Conservation (phyloP, 2,113 vertebrate genomes). For the Herpailurus yagouaroundi region DNA sequence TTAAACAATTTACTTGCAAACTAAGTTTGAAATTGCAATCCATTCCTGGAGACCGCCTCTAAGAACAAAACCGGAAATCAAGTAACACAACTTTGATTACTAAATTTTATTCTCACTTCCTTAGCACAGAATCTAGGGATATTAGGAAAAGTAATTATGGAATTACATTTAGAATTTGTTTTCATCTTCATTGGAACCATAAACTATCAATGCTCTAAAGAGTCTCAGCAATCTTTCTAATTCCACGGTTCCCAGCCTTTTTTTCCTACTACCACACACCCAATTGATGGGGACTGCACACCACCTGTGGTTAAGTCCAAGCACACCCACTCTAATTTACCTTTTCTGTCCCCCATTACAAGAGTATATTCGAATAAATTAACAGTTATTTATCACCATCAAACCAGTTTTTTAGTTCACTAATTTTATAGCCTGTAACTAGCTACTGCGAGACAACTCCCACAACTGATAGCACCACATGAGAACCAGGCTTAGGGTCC, state of each 20-base stretch:
- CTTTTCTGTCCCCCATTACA: not conserved
- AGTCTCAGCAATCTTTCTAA: not conserved
- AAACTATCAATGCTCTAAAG: not conserved
- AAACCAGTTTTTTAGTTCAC: not conserved
- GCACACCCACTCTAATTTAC: not conserved
- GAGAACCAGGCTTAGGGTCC: not conserved
- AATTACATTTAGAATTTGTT: not conserved
- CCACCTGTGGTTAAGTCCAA: not conserved
- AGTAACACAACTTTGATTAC: not conserved
- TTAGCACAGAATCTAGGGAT: constrained; percentile 20
- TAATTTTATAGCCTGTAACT: not conserved
- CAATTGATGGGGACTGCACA: not conserved
- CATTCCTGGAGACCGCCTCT: not conserved
- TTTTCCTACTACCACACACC: not conserved
- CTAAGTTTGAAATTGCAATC: not conserved
- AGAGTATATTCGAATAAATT: not conserved
- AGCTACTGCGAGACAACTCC: not conserved
- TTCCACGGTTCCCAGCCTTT: not conserved
- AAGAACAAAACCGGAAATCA: not conserved
- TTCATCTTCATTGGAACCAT: not conserved
- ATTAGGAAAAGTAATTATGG: not conserved
- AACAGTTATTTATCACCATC: constrained; percentile 15
- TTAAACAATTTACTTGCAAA: constrained; percentile 1
- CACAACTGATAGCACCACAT: not conserved
- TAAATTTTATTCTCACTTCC: constrained; percentile 24